Base-by-base conservation (phyloP, 2,113 vertebrate genomes). In the Setophaga coronata region DNA sequence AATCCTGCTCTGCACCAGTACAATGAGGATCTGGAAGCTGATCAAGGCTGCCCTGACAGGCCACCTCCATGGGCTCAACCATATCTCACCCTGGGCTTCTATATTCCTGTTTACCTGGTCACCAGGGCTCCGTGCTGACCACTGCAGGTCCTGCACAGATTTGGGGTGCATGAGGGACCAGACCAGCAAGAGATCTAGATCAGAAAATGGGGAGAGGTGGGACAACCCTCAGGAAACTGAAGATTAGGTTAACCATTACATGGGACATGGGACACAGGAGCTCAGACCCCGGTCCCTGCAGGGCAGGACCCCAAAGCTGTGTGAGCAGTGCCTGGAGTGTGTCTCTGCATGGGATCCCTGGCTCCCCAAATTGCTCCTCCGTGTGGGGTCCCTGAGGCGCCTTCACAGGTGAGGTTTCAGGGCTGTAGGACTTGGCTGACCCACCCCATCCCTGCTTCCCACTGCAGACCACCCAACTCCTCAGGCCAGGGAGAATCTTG, bases 81-180 rank as follows among this genome's bases (percentile, higher is more conserved):
- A 14, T 34, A 28, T 40, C 36, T 53, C 66, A 80, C 12, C 14
- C 18, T n/a, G 42, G 20, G 6, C 48, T 94, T 43, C 81, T 62
- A 40, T 42, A 50, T 38, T 40, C 3, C 0, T 3, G 12, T 64
- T 72, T 38, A 54, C 0, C 0, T 31, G 16, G 13, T 48, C 72
- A 62, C 64, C 76, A 73, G 72, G 19, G 36, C 58, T 91, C 54
- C 38, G 17, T 50, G 14, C 47, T 70, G 56, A 70, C 67, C 38
- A 4, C 26, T 50, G 36, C 36, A 86, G 33, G 12, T 61, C 45
- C 60, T 83, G 50, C 56, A 24, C 19, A 36, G 26, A 54, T 71
- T 70, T 47, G 70, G 51, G 29, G 40, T 43, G 20, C 21, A 24
- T 18, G 29, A 69, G 24, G 36, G 25, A 65, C 17, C 31, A 85